These are phyloP conservation scores for Muschampia plurimacula DNA, from an alignment of 2,888 invertebrate species.

Conservation along the genomic window DNA sequence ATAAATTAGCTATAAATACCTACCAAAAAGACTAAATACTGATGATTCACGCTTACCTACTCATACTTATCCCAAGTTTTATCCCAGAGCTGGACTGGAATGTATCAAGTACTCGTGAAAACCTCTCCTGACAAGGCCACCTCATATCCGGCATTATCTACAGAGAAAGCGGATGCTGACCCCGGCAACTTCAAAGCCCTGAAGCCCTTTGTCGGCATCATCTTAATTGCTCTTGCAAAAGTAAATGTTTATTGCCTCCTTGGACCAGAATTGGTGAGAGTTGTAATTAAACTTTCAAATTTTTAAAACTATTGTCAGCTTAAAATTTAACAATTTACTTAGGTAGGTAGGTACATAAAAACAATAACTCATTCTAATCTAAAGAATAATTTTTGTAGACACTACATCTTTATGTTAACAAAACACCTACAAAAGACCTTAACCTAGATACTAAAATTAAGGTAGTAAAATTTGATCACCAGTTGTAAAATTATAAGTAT, in stretches of 20 bases:
- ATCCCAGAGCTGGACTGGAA: slow-evolving; percentile 71
- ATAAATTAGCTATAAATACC: background rate
- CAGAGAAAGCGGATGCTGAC: slow-evolving; percentile 79
- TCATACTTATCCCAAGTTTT: slow-evolving; percentile 49
- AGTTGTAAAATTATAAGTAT: too few species aligned
- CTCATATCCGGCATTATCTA: slow-evolving; percentile 78
- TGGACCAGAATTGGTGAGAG: slow-evolving; percentile 59
- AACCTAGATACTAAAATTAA: too few species aligned
- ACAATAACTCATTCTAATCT: too few species aligned
- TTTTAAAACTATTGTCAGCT: slow-evolving; percentile 8
- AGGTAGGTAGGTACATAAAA: background rate
- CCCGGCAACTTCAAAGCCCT: slow-evolving; percentile 72
- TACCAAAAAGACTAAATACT: background rate
- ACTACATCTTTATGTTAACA: too few species aligned
- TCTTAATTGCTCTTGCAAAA: slow-evolving; percentile 76
- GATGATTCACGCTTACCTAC: slow-evolving; percentile 37
- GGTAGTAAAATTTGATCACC: too few species aligned
- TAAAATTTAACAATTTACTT: background rate
- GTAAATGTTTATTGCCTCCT: slow-evolving; percentile 66
- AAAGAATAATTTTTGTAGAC: too few species aligned
- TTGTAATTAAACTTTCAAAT: slow-evolving; percentile 30
- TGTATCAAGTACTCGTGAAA: slow-evolving; percentile 82
- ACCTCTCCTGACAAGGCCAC: slow-evolving; percentile 76
- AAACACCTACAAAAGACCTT: too few species aligned
- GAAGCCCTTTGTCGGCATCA: slow-evolving; percentile 71